Conservation (phyloP, 2,888 invertebrate genomes). For the Hyposoter dolosus region DNA sequence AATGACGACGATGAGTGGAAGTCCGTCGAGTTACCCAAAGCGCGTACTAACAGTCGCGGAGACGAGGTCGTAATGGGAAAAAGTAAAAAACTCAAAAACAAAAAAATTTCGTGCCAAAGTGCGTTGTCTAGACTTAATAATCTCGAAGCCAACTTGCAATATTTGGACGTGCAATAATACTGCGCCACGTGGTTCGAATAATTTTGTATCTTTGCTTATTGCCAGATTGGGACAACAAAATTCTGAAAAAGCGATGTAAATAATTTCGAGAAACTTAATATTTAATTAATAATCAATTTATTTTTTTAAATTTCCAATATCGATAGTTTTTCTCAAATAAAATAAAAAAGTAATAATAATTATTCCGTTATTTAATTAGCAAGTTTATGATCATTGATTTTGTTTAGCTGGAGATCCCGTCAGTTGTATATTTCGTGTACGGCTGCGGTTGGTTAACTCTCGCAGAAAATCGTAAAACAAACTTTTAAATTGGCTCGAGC, state of each 20-base stretch:
- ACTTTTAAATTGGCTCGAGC: neutral
- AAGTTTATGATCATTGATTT: neutral
- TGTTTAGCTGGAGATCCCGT: neutral
- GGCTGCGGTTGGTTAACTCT: neutral
- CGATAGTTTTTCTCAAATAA: neutral
- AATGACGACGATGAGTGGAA: constrained; percentile 56
- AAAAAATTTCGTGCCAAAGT: constrained; percentile 58
- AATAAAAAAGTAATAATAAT: neutral
- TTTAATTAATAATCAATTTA: neutral
- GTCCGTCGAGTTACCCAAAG: constrained; percentile 25
- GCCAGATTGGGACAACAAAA: too few species aligned
- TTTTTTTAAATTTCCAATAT: neutral
- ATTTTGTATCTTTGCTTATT: too few species aligned
- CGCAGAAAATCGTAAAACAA: neutral
- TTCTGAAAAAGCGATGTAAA: too few species aligned
- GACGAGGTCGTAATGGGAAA: neutral
- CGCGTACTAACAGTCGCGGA: constrained; percentile 11
- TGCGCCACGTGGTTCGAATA: too few species aligned
- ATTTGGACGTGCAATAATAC: neutral
- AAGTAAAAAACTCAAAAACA: neutral
- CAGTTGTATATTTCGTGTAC: neutral
- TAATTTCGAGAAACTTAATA: neutral
- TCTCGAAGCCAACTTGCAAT: constrained; percentile 30
- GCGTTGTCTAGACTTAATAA: constrained; percentile 54
- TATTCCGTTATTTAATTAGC: neutral